These are phyloP conservation scores for Bagarius yarrelli DNA, from an alignment of 2,113 vertebrate genomes.

Conservation along the genomic window DNA sequence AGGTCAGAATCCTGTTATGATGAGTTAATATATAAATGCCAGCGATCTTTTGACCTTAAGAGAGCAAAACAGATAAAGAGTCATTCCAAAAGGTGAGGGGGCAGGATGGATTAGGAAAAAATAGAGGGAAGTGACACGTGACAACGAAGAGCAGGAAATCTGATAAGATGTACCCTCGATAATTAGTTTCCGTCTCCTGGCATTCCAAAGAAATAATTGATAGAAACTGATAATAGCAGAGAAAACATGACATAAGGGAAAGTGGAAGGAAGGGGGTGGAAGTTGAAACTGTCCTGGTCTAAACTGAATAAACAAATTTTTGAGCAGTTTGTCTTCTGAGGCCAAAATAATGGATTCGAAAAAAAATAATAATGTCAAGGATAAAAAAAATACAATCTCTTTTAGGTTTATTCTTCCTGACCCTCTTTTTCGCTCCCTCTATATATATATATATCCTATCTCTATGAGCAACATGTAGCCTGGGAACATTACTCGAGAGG, in stretches of 20 bases:
- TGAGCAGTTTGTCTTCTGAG: conserved; percentile 55
- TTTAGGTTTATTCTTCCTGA: no score
- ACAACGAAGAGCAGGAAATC: conserved; percentile 50
- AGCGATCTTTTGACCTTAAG: conserved; percentile 67
- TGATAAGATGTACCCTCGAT: conserved; percentile 49
- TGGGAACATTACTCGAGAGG: conserved; percentile 71
- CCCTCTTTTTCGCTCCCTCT: no score
- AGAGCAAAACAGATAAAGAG: conserved; percentile 57
- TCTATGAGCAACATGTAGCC: conserved; percentile 53
- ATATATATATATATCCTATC: conserved; percentile 3
- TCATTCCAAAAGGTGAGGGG: conserved; percentile 34
- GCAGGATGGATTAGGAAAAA: conserved; percentile 35
- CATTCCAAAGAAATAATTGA: conserved; percentile 49
- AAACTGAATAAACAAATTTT: conserved; percentile 66
- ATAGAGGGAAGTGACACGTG: conserved; percentile 41
- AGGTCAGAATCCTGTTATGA: conserved; percentile 43
- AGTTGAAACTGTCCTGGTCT: conserved; percentile 55
- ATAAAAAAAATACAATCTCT: no score
- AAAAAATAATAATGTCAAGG: conserved; percentile 37
- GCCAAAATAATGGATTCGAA: conserved; percentile 47
- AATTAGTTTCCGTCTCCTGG: conserved; percentile 52
- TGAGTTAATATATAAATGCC: conserved; percentile 63
- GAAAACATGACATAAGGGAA: conserved; percentile 53
- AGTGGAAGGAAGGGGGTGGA: conserved; percentile 33
- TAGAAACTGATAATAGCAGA: conserved; percentile 59